Percentiles rank a stretch among this genome's conserved stretches.
These are phyloP conservation scores for Natator depressus DNA, from an alignment of 2,113 vertebrate species.

Conservation along the genomic window DNA sequence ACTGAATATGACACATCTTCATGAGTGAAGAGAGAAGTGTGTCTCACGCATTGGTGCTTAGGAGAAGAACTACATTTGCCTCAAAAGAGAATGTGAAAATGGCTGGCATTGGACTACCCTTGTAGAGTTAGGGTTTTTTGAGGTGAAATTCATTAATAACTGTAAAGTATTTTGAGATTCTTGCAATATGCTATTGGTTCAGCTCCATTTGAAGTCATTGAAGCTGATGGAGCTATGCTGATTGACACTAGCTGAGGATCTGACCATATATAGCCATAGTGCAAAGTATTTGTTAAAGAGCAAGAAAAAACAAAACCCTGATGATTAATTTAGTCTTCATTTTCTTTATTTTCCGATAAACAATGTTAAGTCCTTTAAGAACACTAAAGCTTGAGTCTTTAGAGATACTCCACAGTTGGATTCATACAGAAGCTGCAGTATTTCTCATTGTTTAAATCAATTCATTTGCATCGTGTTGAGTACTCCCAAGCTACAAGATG, in stretches of 20 bases:
- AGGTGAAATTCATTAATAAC: not conserved
- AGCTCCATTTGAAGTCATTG: not conserved
- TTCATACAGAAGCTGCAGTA: not conserved
- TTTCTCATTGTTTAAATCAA: slow-evolving; percentile 59
- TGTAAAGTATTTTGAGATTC: not conserved
- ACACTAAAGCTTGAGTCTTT: not conserved
- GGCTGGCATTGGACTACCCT: not conserved
- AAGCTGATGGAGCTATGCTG: not conserved
- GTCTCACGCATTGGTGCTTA: not conserved
- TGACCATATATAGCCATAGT: not conserved
- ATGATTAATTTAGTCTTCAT: not conserved
- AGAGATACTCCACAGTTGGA: slow-evolving; percentile 21
- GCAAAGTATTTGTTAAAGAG: not conserved
- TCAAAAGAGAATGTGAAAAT: not conserved
- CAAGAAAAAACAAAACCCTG: not conserved
- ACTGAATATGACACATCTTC: not conserved
- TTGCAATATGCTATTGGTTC: not conserved
- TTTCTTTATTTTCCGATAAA: not conserved
- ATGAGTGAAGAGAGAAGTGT: not conserved
- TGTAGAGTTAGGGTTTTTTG: not conserved
- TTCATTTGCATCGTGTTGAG: slow-evolving; percentile 44
- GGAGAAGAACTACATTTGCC: not conserved
- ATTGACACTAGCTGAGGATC: not conserved
- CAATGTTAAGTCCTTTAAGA: not conserved
- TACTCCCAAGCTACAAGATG: slow-evolving; percentile 12